Evolutionary conservation across 2,888 invertebrate genomes (phyloP).

Genomic region (Trileptium ribeirensis): DNA sequence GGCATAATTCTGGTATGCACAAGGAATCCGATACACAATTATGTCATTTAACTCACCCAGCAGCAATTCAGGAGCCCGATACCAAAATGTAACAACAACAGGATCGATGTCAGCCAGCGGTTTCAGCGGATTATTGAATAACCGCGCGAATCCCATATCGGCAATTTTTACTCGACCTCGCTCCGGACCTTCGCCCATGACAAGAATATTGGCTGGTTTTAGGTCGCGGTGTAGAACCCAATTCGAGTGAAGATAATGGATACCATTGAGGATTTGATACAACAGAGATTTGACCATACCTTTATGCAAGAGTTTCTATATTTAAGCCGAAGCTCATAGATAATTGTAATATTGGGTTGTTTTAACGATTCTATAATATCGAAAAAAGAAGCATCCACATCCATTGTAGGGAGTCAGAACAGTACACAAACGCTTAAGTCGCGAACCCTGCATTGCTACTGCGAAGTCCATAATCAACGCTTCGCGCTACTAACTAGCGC

Average conservation of each 20-base stretch:
- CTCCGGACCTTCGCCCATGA: conserved; percentile 97
- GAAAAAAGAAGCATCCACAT: no score
- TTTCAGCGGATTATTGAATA: conserved; percentile 94
- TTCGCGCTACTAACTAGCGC: no score
- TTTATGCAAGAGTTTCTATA: neutral
- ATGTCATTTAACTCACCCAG: conserved; percentile 48
- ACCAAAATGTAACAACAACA: conserved; percentile 99
- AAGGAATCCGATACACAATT: no score
- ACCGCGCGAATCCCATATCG: conserved; percentile 96
- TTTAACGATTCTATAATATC: no score
- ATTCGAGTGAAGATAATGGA: conserved; percentile 95
- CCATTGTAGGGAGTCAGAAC: no score
- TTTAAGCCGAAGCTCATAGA: no score
- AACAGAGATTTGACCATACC: conserved; percentile 92
- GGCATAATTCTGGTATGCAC: no score
- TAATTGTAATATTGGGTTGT: no score
- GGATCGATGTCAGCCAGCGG: conserved; percentile 96
- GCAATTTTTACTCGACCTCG: conserved; percentile 70
- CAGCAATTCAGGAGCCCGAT: conserved; percentile 79
- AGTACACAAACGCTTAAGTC: no score
- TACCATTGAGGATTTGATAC: conserved; percentile 95
- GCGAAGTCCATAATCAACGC: no score
- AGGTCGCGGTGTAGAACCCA: conserved; percentile 87
- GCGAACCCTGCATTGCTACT: no score
- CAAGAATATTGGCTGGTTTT: conserved; percentile 97